Base-by-base conservation (phyloP, 2,113 vertebrate species). In the Cyanocitta stelleri region DNA sequence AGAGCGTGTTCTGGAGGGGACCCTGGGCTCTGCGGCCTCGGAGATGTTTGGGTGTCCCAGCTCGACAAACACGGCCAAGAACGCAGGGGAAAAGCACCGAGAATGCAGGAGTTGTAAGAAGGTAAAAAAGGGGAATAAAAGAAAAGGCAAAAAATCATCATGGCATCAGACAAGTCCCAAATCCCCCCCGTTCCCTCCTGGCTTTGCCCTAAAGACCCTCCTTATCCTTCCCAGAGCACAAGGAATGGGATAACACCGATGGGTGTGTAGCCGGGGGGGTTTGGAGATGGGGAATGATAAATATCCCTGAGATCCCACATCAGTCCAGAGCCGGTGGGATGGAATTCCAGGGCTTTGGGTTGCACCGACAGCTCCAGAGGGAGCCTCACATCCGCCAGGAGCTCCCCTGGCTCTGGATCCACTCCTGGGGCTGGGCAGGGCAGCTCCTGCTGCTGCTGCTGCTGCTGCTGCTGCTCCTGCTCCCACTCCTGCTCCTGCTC, bases 381-480 rank as follows among this genome's bases (percentile, higher is more conserved):
- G 41, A 52, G 51, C 30, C 23, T 3, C 12, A 3, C 11, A 3
- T 10, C 8, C 29, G 41, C 16, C 1, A 0, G 16, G 12, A 2
- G 8, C 39, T 43, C 10, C 3, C 30, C n/a, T 10, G 39, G 12
- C 52, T 16, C 2, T 18, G 82, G 44, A 16, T 10, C 79, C 55
- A 0, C 52, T n/a, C 35, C 9, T 4, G 30, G n/a, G 27, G 22
- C 2, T 0, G 8, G 52, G 15, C 37, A 14, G 43, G 30, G 39
- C 63, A 62, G 26, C 41, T 56, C 23, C 17, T 11, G 17, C 17
- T 32, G 27, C 6, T 29, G 6, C 51, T 27, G 27, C 27, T 43
- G 41, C 41, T 43, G 6, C 12, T 51, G 15, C 49, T 4, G 35
- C 35, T 29, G 2, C 14, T 5, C 14, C 14, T 16, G 41, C 4